Percentiles rank a stretch among this genome's conserved stretches.
Evolutionary conservation across 2,113 vertebrate species (phyloP).

Genomic region (Oreochromis niloticus): DNA sequence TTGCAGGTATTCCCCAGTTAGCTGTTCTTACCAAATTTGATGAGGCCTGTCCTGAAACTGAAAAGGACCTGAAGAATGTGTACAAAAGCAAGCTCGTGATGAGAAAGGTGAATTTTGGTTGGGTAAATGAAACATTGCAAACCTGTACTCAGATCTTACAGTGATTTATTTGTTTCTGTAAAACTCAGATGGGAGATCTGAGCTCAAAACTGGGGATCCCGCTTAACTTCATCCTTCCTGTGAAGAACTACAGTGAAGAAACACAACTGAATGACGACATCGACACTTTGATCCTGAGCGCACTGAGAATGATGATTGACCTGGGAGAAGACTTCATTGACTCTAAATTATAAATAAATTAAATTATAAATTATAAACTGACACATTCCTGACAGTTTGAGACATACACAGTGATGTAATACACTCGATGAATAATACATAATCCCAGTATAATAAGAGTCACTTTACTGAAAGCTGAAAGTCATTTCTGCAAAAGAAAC

Average conservation of each 20-base stretch:
- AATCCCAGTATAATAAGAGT: neutral
- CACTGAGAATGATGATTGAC: neutral
- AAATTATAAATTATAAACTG: neutral
- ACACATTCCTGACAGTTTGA: neutral
- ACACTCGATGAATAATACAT: neutral
- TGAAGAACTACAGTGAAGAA: neutral
- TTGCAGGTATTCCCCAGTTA: neutral
- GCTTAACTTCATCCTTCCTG: neutral
- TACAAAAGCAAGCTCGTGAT: neutral
- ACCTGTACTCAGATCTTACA: neutral
- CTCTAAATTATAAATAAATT: neutral
- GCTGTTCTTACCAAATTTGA: neutral
- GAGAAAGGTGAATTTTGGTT: neutral
- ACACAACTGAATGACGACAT: rapidly evolving
- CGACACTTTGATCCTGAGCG: neutral
- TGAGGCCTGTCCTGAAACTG: neutral
- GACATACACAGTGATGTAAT: rapidly evolving
- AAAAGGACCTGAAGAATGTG: neutral
- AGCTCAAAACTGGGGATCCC: neutral
- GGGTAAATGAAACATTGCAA: neutral
- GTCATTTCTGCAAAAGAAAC: too few relatives aligned
- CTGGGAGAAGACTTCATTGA: neutral
- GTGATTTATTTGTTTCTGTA: neutral
- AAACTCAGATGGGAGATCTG: neutral
- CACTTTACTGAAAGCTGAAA: neutral